Conservation (phyloP, 2,888 invertebrate species). For the Phlogophora meticulosa region DNA sequence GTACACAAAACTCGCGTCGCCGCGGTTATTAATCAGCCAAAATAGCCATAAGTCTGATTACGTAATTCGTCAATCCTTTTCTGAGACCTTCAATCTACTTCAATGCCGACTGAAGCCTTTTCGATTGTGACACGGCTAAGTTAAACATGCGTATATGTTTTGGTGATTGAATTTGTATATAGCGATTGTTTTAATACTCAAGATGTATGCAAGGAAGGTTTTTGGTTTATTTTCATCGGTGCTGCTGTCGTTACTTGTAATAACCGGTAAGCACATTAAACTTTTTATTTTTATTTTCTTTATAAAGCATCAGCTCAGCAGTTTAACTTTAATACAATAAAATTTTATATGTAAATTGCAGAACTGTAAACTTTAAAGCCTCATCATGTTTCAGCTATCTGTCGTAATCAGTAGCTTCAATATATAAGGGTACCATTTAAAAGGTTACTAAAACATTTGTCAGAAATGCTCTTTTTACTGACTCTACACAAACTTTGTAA, state of each 20-base stretch:
- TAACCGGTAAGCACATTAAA: slow-evolving; percentile 77
- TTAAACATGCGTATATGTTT: slow-evolving; percentile 78
- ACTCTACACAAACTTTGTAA: neutral
- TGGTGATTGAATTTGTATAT: slow-evolving; percentile 75
- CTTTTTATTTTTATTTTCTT: slow-evolving; percentile 4
- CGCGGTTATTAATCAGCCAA: slow-evolving; percentile 73
- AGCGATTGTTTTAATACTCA: slow-evolving; percentile 67
- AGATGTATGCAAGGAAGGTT: slow-evolving; percentile 78
- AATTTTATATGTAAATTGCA: neutral
- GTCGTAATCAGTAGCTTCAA: neutral
- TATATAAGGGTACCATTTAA: neutral
- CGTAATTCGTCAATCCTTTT: slow-evolving; percentile 82
- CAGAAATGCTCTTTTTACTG: neutral
- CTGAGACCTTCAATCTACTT: slow-evolving; percentile 78
- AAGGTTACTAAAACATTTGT: neutral
- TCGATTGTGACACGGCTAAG: slow-evolving; percentile 76
- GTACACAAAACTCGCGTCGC: slow-evolving; percentile 64
- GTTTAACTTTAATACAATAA: neutral
- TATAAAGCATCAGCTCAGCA: neutral
- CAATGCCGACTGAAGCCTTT: slow-evolving; percentile 82
- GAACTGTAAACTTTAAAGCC: neutral
- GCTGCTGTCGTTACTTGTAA: slow-evolving; percentile 76
- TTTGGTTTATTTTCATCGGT: slow-evolving; percentile 72
- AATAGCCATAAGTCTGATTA: slow-evolving; percentile 75
- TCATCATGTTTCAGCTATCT: neutral